Percentiles rank a stretch among this genome's conserved stretches.
Conservation (phyloP, 2,888 invertebrate genomes). For the Chromoteleia sp. region DNA sequence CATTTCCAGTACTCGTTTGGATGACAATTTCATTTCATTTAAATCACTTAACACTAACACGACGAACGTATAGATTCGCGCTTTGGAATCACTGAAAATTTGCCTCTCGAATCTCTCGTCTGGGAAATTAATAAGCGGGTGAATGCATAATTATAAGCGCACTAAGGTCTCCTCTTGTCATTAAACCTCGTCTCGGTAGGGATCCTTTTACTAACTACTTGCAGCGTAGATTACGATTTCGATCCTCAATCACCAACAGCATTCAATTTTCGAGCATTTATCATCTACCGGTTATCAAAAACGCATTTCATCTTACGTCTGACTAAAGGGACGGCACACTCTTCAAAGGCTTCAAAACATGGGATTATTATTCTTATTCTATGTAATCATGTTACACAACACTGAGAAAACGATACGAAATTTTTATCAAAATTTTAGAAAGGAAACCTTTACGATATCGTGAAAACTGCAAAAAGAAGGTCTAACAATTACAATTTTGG, state of each 20-base stretch:
- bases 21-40: not conserved
- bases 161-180: slow-evolving; percentile 49
- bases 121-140: slow-evolving; percentile 58
- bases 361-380: not conserved
- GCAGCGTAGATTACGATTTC: slow-evolving; percentile 37
- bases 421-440: no score
- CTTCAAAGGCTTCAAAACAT: not conserved
- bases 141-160: slow-evolving; percentile 65
- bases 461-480: no score
- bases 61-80: not conserved
- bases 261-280: slow-evolving; percentile 52
- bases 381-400: no score
- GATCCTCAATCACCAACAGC: slow-evolving; percentile 45
- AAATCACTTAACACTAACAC: not conserved
- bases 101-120: slow-evolving; percentile 55
- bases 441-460: no score
- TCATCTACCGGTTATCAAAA: slow-evolving; percentile 34
- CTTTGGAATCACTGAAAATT: not conserved
- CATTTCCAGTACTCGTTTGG: no score
- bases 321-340: slow-evolving; percentile 33
- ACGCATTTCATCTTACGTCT: slow-evolving; percentile 20
- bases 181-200: slow-evolving; percentile 26
- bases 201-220: slow-evolving; percentile 60
- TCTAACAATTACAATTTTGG: no score
- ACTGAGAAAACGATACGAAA: no score